Percentiles rank a stretch among this genome's conserved stretches.
Evolutionary conservation across 2,888 invertebrate species (phyloP).

Genomic region (Chrysodeixis includens): DNA sequence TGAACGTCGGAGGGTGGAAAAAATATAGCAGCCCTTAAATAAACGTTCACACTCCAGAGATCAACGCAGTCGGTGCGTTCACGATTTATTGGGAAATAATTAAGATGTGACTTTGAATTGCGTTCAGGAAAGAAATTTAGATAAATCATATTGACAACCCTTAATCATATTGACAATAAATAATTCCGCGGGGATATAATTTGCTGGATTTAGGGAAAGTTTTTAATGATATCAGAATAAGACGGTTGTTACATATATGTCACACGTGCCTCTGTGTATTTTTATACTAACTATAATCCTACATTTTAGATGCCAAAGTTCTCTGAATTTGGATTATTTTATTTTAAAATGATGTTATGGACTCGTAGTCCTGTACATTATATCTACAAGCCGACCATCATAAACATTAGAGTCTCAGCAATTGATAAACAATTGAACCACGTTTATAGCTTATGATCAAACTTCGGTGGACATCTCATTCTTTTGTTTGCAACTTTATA

Average conservation of each 20-base stretch:
- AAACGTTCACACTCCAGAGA: slow-evolving; percentile 88
- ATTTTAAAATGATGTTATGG: too few relatives aligned
- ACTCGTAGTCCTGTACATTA: background rate
- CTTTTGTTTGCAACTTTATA: slow-evolving; percentile 72
- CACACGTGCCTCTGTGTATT: too few relatives aligned
- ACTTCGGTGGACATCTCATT: slow-evolving; percentile 74
- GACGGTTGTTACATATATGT: too few relatives aligned
- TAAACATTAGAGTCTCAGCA: slow-evolving; percentile 22
- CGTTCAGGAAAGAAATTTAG: slow-evolving; percentile 79
- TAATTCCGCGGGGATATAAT: slow-evolving; percentile 6
- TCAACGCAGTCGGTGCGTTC: slow-evolving; percentile 82
- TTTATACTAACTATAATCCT: too few relatives aligned
- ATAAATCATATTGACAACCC: slow-evolving; percentile 66
- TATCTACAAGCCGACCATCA: background rate
- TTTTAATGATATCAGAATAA: background rate
- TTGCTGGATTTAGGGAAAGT: background rate
- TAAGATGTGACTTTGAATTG: slow-evolving; percentile 74
- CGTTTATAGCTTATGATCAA: slow-evolving; percentile 72
- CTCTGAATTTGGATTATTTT: too few relatives aligned
- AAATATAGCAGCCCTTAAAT: slow-evolving; percentile 87
- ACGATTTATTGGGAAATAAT: slow-evolving; percentile 87
- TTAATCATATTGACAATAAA: too few relatives aligned
- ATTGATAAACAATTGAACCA: slow-evolving; percentile 70
- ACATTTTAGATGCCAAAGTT: too few relatives aligned
- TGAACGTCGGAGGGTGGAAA: slow-evolving; percentile 81